These are phyloP conservation scores for Abscondita cerata DNA, from an alignment of 2,888 invertebrate genomes.

Conservation along the genomic window DNA sequence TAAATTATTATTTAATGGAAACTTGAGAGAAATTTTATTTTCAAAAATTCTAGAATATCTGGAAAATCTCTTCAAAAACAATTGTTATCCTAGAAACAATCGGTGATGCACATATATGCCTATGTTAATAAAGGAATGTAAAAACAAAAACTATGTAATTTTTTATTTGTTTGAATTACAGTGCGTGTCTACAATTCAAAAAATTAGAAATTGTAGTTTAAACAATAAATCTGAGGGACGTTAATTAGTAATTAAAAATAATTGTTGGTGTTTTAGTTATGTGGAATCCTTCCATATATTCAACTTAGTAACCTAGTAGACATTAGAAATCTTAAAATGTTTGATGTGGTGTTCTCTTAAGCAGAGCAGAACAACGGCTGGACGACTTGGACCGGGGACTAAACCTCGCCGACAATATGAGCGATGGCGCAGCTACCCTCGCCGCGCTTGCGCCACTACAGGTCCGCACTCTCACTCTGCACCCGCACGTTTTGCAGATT, in stretches of 20 bases:
- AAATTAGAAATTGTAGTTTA: not conserved
- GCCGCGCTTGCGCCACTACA: constrained; percentile 61
- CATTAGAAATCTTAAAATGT: constrained; percentile 52
- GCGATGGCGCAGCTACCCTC: constrained; percentile 59
- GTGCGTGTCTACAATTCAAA: not conserved
- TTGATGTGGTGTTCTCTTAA: constrained; percentile 47
- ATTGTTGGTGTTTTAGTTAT: constrained; percentile 28
- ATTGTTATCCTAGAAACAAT: too few species aligned
- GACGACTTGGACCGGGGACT: constrained; percentile 42
- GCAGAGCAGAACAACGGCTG: constrained; percentile 48
- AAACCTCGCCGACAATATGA: constrained; percentile 55
- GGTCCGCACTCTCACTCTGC: constrained; percentile 53
- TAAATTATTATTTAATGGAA: too few species aligned
- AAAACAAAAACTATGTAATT: too few species aligned
- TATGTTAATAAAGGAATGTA: too few species aligned
- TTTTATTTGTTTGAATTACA: too few species aligned
- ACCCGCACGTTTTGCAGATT: constrained; percentile 38
- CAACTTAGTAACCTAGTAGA: constrained; percentile 27
- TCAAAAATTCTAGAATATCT: too few species aligned
- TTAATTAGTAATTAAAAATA: constrained; percentile 1
- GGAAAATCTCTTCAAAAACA: too few species aligned
- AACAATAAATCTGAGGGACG: not conserved
- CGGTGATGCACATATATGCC: too few species aligned
- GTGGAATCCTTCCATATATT: constrained; percentile 20
- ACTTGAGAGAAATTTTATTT: too few species aligned